Conservation (phyloP, 2,113 vertebrate genomes). For the Procavia capensis region DNA sequence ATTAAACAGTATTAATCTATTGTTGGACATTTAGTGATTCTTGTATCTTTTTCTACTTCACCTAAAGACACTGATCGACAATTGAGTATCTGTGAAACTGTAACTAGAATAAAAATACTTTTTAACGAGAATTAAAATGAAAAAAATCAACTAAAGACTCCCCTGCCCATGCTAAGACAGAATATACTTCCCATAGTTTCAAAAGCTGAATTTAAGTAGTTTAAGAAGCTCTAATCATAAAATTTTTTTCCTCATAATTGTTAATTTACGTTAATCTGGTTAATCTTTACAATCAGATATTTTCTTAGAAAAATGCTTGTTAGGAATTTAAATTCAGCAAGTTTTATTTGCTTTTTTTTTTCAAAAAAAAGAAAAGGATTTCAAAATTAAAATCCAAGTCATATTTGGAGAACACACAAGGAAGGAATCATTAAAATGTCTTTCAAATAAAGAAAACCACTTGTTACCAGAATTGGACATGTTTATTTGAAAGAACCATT, state of each 20-base stretch:
- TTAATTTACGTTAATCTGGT: conserved; percentile 18
- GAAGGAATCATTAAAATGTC: conserved; percentile 18
- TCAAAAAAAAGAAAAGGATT: too few relatives aligned
- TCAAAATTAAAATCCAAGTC: conserved; percentile 49
- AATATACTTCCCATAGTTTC: conserved; percentile 7
- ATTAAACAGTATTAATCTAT: neutral
- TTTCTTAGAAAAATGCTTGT: conserved; percentile 59
- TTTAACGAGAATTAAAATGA: conserved; percentile 17
- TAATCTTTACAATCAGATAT: neutral
- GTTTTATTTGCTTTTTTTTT: neutral
- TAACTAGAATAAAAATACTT: conserved; percentile 10
- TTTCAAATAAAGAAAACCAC: conserved; percentile 15
- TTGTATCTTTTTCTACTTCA: conserved; percentile 41
- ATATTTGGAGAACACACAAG: conserved; percentile 33
- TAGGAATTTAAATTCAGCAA: conserved; percentile 54
- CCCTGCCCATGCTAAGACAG: neutral
- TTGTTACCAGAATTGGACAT: neutral
- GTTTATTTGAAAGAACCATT: conserved; percentile 36
- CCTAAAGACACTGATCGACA: conserved; percentile 12
- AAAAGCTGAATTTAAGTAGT: conserved; percentile 1
- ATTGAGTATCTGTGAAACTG: neutral
- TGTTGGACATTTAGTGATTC: neutral
- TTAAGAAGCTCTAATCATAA: conserved; percentile 7
- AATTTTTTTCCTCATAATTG: neutral
- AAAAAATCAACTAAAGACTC: conserved; percentile 20